These are phyloP conservation scores for Argyrosomus regius DNA, from an alignment of 2,797 vertebrate species.

Conservation along the genomic window DNA sequence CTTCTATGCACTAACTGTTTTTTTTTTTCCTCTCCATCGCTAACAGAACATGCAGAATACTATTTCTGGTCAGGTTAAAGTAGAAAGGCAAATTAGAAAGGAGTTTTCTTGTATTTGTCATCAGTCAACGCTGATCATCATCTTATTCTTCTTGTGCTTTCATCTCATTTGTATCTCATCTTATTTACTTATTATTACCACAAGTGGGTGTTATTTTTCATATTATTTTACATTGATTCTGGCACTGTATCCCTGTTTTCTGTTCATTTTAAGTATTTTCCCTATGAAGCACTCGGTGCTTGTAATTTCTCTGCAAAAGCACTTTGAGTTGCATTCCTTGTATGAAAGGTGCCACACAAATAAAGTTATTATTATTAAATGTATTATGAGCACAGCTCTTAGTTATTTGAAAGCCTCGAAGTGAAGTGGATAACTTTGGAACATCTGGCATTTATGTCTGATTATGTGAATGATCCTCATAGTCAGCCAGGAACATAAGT, in stretches of 20 bases:
- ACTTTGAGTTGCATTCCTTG: no score
- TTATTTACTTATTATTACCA: no score
- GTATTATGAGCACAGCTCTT: not conserved
- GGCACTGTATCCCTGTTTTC: no score
- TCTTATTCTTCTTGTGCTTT: no score
- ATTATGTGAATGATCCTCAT: constrained; percentile 43
- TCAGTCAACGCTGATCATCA: not conserved
- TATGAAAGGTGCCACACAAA: no score
- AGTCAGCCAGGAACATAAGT: constrained; percentile 21
- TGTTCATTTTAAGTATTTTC: no score
- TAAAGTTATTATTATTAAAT: no score
- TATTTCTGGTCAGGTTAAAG: not conserved
- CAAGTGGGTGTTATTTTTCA: no score
- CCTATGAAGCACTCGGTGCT: no score
- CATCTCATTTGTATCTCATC: no score
- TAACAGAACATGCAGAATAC: not conserved
- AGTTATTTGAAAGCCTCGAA: not conserved
- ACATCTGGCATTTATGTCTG: constrained; percentile 48
- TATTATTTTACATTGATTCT: no score
- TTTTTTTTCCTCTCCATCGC: not conserved
- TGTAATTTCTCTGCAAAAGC: no score
- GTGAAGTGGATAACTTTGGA: not conserved
- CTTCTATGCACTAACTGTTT: not conserved
- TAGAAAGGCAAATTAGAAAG: not conserved
- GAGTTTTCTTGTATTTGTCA: not conserved